These are phyloP conservation scores for Arvicanthis niloticus DNA, from an alignment of 2,113 vertebrate genomes.

Conservation along the genomic window DNA sequence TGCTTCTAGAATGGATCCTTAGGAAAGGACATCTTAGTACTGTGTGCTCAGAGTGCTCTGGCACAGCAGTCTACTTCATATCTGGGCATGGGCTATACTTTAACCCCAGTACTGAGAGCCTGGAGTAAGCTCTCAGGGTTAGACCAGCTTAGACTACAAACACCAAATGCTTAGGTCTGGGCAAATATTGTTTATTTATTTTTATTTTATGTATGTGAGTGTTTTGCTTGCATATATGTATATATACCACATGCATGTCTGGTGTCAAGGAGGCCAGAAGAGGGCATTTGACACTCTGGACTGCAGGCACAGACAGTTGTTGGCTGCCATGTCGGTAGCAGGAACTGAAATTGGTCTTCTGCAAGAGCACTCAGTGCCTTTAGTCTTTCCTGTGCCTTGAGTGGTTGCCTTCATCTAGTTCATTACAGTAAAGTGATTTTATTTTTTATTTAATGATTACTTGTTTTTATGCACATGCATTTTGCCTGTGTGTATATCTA, in stretches of 20 bases:
- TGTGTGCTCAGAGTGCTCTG: not conserved
- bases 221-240: not conserved
- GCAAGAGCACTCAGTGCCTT: not conserved
- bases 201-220: not conserved
- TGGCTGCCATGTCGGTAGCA: not conserved
- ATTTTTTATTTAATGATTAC: not conserved
- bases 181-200: not conserved
- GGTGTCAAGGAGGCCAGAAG: not conserved
- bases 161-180: not conserved
- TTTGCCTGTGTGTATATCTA: not conserved
- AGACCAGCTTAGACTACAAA: not conserved
- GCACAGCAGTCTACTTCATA: not conserved
- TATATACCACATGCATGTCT: not conserved
- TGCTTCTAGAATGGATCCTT: not conserved
- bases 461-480: not conserved
- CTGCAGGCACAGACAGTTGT: not conserved
- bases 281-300: not conserved
- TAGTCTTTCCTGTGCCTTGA: not conserved
- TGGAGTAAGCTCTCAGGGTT: not conserved
- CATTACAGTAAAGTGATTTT: not conserved
- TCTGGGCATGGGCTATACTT: not conserved
- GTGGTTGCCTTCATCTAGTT: not conserved
- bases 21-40: slow-evolving; percentile 1
- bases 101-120: too few relatives aligned
- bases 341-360: not conserved